Conservation (phyloP, 2,797 vertebrate species). For the Petrocephalus schoutedeni region DNA sequence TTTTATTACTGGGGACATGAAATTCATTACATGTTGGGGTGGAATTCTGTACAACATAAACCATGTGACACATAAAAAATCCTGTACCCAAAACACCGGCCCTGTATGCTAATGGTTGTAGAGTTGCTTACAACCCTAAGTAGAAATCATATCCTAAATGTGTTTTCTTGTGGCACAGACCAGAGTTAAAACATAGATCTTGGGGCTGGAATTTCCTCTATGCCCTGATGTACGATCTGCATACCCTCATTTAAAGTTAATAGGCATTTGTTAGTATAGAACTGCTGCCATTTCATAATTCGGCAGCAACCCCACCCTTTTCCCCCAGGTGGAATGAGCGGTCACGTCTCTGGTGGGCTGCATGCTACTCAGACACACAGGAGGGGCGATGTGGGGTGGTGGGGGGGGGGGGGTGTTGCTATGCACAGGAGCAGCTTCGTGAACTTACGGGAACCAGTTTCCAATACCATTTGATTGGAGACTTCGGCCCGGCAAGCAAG, state of each 20-base stretch:
- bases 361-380: background rate
- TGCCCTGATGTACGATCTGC: background rate
- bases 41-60: background rate
- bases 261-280: background rate
- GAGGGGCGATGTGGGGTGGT: background rate
- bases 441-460: constrained; percentile 95
- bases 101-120: background rate
- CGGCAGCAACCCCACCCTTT: background rate
- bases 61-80: background rate
- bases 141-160: background rate
- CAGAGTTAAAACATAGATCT: background rate
- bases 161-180: background rate
- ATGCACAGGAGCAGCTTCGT: constrained; percentile 43
- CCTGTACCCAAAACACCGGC: background rate
- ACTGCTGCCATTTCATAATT: background rate
- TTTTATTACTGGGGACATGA: background rate
- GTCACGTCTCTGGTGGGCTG: background rate
- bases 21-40: background rate
- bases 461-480: constrained; percentile 95
- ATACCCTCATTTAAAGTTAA: background rate
- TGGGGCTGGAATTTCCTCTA: background rate
- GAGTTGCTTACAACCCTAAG: background rate
- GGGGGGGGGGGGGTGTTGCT: background rate
- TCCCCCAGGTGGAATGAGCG: background rate
- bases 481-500: constrained; percentile 67